These are phyloP conservation scores for Lithobates sylvaticus DNA, from an alignment of 2,797 vertebrate genomes.

Conservation along the genomic window DNA sequence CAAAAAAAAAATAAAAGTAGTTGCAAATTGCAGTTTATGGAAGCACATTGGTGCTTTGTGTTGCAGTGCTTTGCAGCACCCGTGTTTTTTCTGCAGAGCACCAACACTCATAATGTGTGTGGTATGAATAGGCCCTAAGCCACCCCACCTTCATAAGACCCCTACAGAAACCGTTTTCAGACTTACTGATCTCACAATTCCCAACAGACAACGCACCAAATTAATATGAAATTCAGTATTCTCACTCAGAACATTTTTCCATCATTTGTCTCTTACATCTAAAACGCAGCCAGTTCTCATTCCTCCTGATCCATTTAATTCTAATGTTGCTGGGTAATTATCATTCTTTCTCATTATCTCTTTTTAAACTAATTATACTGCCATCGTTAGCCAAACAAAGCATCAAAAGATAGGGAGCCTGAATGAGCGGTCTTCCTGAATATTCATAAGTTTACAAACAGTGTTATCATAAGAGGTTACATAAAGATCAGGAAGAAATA, in stretches of 20 bases:
- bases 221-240: not conserved
- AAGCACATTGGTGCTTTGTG: too few species aligned
- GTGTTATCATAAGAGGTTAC: slow-evolving; percentile 43
- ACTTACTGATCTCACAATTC: not conserved
- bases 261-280: slow-evolving; percentile 44
- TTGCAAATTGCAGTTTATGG: too few species aligned
- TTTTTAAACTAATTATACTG: slow-evolving; percentile 63
- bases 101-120: too few species aligned
- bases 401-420: slow-evolving; percentile 54
- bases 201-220: not conserved
- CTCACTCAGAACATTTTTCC: slow-evolving; percentile 6
- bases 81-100: too few species aligned
- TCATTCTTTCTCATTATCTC: slow-evolving; percentile 61
- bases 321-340: slow-evolving; percentile 61
- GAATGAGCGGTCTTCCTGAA: slow-evolving; percentile 34
- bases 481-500: slow-evolving; percentile 35
- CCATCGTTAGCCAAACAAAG: slow-evolving; percentile 61
- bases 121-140: too few species aligned
- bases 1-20: too few species aligned
- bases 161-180: not conserved
- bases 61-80: too few species aligned
- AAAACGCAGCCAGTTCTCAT: slow-evolving; percentile 49
- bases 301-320: slow-evolving; percentile 56
- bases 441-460: slow-evolving; percentile 57
- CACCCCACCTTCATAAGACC: too few species aligned